A percentile compares a stretch with the other conserved stretches of the same genome.
Evolutionary conservation across 2,113 vertebrate species (phyloP).

Genomic region (Piaya cayana): DNA sequence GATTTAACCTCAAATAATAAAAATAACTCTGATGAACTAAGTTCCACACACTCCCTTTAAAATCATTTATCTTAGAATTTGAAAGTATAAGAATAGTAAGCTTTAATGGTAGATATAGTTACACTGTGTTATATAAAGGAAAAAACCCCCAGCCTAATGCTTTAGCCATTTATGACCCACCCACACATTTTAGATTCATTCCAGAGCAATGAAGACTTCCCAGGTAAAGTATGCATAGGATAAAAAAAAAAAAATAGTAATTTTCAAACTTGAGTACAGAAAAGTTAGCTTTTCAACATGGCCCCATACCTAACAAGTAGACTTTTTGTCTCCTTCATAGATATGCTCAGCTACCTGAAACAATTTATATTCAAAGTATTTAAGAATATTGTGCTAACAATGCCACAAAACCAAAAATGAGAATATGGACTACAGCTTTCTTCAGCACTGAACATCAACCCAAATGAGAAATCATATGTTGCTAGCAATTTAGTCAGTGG

Average conservation of each 20-base stretch:
- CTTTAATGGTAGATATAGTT: background rate
- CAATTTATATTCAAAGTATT: background rate
- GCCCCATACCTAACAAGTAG: fast-evolving
- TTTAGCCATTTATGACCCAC: background rate
- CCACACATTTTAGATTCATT: background rate
- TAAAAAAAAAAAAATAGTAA: background rate
- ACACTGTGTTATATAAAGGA: background rate
- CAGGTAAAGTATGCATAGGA: fast-evolving
- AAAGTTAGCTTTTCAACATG: background rate
- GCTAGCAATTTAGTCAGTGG: slow-evolving; percentile 6
- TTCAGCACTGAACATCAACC: background rate
- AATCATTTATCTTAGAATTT: background rate
- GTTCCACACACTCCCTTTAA: background rate
- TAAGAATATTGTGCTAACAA: background rate
- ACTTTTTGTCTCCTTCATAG: background rate
- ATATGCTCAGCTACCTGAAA: background rate
- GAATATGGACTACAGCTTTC: background rate
- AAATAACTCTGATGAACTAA: background rate
- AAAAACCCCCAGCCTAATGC: background rate
- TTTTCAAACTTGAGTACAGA: background rate
- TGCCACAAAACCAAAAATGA: background rate
- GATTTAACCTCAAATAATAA: background rate
- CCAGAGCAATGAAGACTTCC: background rate
- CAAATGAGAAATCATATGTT: background rate
- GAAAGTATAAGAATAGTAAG: background rate